A percentile compares a stretch with the other conserved stretches of the same genome.
phyloP scores from a whole-genome alignment of 2,113 vertebrate species.

The Phalacrocorax carbo region DNA sequence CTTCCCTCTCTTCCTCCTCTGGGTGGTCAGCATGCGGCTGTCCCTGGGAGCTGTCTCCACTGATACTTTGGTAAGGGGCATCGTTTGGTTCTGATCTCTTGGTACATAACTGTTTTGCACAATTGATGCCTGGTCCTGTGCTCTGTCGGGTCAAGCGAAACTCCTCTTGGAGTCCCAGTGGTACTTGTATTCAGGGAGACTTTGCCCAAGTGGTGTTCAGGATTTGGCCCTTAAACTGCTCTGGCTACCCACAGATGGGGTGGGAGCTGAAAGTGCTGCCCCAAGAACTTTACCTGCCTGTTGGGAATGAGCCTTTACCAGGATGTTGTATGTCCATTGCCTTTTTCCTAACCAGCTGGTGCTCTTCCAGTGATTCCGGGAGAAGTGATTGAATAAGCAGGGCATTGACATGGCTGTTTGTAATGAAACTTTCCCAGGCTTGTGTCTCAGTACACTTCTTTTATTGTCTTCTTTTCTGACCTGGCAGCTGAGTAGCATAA shows the following conservation, averaged over 20 bases:
- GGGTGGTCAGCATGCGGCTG: not conserved
- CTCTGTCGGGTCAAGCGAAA: not conserved
- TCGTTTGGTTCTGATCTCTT: not conserved
- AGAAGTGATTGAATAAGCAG: not conserved
- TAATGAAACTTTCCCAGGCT: not conserved
- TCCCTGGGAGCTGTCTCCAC: not conserved
- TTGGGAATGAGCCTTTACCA: not conserved
- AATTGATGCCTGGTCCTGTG: not conserved
- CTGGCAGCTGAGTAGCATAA: not conserved
- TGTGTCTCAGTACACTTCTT: not conserved
- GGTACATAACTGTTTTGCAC: not conserved
- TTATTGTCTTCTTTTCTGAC: not conserved
- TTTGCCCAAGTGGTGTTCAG: not conserved
- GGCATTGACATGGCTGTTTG: not conserved
- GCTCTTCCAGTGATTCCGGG: not conserved
- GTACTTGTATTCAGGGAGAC: not conserved
- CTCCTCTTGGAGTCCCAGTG: not conserved
- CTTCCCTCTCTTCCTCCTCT: not conserved
- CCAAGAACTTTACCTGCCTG: not conserved
- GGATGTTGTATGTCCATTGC: not conserved
- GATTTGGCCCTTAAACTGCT: not conserved
- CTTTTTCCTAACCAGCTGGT: not conserved
- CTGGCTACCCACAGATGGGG: not conserved
- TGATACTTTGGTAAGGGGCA: not conserved
- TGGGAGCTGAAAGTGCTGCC: not conserved